Conservation (phyloP, 2,113 vertebrate genomes). For the Hymenochirus boettgeri region DNA sequence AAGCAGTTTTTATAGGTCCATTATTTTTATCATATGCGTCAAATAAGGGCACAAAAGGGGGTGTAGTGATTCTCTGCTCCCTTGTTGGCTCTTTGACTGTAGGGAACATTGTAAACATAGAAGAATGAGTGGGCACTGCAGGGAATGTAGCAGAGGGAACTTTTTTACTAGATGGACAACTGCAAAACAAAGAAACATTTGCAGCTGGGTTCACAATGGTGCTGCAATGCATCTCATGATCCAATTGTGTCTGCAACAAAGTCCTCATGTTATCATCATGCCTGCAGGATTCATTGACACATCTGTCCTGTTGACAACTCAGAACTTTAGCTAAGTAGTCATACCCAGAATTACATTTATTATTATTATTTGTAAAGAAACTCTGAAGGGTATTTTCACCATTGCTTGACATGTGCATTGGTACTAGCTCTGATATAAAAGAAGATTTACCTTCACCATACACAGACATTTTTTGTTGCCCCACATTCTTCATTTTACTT, state of each 20-base stretch:
- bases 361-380: constrained; percentile 53
- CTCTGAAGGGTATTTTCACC: constrained; percentile 64
- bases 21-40: constrained; percentile 87
- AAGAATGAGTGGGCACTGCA: constrained; percentile 62
- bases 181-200: constrained; percentile 68
- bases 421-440: constrained; percentile 59
- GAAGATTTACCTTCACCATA: constrained; percentile 56
- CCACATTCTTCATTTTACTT: constrained; percentile 67
- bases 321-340: constrained; percentile 60
- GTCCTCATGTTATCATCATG: constrained; percentile 69
- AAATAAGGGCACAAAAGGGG: constrained; percentile 93
- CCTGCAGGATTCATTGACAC: constrained; percentile 60
- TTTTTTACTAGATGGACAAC: constrained; percentile 67
- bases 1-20: constrained; percentile 87
- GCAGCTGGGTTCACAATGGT: constrained; percentile 60
- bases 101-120: constrained; percentile 71
- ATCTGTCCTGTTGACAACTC: constrained; percentile 67
- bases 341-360: constrained; percentile 58
- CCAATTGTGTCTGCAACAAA: constrained; percentile 54
- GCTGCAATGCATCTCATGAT: constrained; percentile 68
- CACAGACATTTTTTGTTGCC: constrained; percentile 58
- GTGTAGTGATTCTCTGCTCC: constrained; percentile 87
- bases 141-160: constrained; percentile 57
- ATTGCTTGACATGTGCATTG: constrained; percentile 41
- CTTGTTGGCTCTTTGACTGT: constrained; percentile 72